phyloP scores from a whole-genome alignment of 2,113 vertebrate genomes.

The Castor canadensis region DNA sequence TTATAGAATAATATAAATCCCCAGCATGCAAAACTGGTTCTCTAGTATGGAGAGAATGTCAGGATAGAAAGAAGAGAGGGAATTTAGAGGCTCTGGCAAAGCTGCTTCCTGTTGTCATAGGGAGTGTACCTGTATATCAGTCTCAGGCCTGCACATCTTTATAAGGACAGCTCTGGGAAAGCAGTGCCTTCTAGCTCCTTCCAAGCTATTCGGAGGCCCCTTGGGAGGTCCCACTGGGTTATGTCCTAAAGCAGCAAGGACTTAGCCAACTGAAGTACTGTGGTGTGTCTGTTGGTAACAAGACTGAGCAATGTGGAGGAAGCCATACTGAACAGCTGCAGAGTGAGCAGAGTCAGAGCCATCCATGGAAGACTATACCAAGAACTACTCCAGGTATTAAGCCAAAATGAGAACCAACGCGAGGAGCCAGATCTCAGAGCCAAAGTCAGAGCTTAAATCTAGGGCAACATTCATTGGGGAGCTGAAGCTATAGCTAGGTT shows the following conservation, averaged over 20 bases:
- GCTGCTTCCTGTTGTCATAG: background rate
- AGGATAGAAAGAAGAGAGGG: background rate
- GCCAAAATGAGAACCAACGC: background rate
- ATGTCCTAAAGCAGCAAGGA: background rate
- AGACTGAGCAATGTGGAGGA: background rate
- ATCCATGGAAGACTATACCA: background rate
- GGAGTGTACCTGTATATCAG: background rate
- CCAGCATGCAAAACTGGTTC: background rate
- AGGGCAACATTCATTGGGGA: background rate
- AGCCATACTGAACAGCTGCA: background rate
- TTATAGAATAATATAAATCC: constrained; percentile 3
- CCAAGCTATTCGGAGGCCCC: background rate
- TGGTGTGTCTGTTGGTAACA: background rate
- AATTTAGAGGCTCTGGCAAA: background rate
- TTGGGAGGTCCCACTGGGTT: background rate
- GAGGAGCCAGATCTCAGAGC: background rate
- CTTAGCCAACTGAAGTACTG: background rate
- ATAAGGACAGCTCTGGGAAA: background rate
- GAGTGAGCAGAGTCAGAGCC: background rate
- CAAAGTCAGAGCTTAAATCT: background rate
- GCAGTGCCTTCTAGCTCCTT: background rate
- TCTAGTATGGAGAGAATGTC: background rate
- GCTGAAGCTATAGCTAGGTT: background rate
- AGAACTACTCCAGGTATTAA: background rate
- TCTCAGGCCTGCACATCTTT: background rate